Conservation (phyloP, 2,888 invertebrate species). For the Drosophila falleni region DNA sequence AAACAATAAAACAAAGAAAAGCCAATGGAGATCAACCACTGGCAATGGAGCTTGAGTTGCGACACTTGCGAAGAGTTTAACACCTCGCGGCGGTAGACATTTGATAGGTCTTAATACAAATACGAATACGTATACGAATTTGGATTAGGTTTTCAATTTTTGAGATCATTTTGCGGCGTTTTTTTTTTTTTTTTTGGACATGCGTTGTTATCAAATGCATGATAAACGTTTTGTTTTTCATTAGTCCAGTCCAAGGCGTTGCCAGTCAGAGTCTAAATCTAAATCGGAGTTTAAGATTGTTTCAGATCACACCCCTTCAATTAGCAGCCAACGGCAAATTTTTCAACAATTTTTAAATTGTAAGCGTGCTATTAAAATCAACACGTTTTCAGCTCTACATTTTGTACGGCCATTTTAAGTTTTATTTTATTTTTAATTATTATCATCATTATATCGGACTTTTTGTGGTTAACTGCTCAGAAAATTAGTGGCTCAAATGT, state of each 20-base stretch:
- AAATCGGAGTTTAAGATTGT: background rate
- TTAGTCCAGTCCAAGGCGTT: slow-evolving; percentile 33
- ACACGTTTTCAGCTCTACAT: slow-evolving; percentile 11
- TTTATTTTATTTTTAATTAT: background rate
- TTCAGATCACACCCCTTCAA: slow-evolving; percentile 73
- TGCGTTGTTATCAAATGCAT: slow-evolving; percentile 74
- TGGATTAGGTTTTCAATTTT: slow-evolving; percentile 15
- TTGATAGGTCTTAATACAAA: slow-evolving; percentile 48
- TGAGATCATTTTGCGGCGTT: background rate
- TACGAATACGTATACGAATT: slow-evolving; percentile 17
- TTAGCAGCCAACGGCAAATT: slow-evolving; percentile 64
- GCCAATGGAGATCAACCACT: slow-evolving; percentile 24
- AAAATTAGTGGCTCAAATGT: slow-evolving; percentile 33
- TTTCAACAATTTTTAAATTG: slow-evolving; percentile 37
- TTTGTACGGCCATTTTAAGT: slow-evolving; percentile 49
- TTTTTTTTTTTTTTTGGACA: slow-evolving; percentile 25
- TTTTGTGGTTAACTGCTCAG: slow-evolving; percentile 33
- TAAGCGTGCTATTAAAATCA: slow-evolving; percentile 34
- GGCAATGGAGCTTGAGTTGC: slow-evolving; percentile 29
- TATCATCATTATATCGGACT: slow-evolving; percentile 9
- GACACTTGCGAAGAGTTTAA: slow-evolving; percentile 73
- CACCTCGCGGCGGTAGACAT: slow-evolving; percentile 62
- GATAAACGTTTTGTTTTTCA: slow-evolving; percentile 81
- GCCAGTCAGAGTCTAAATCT: background rate
- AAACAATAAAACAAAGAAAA: slow-evolving; percentile 79